Evolutionary conservation across 2,888 invertebrate species (phyloP), one percentile per base, ranked within the genome.

Genomic region (Phalera bucephala): DNA sequence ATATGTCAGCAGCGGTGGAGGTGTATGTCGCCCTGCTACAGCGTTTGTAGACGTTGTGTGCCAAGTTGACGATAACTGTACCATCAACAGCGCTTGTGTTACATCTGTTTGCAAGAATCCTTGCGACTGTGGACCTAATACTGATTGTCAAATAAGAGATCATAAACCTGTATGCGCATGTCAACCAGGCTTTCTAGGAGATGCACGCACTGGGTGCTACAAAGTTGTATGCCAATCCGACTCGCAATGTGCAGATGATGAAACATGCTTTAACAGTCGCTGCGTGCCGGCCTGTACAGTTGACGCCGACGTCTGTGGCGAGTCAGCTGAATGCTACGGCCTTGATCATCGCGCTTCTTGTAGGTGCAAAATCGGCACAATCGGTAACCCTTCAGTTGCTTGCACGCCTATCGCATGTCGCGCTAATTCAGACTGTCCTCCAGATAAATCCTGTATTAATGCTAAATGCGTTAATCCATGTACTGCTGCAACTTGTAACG

Each of bases 81-180:
- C 94, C 0, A 80, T 92, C 0, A 94, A 96, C 49, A 93, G 93
- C 58, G 93, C 96, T 11, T 97, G 97, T 67, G 90, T 95, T 43
- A 94, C 93, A 54, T 94, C 94, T 11, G 90, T 96, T 10, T 97
- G 97, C 70, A 92, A 92, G 53, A 93, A 96, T 70, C 97, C 97
- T 3, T 97, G 97, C 71, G 93, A 94, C 46, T 96, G 96, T 69
- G 97, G 97, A 23, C 91, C 94, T 0, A 95, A 96, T 67, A 94
- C 97, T 1, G 94, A 95, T 52, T 97, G 97, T 70, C 92, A 94
- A 64, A 94, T 96, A 45, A 93, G 93, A 75, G 93, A 95, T 64
- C 97, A 97, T 66, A 95, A 95, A 72, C 96, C 97, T 0, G 93
- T 96, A 0, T 97, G 97, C 65, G 94, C 95, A 0, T 97, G 97